Evolutionary conservation across 1,140 invertebrate genomes (phyloP).

Genomic region (Drosophila mauritiana): DNA sequence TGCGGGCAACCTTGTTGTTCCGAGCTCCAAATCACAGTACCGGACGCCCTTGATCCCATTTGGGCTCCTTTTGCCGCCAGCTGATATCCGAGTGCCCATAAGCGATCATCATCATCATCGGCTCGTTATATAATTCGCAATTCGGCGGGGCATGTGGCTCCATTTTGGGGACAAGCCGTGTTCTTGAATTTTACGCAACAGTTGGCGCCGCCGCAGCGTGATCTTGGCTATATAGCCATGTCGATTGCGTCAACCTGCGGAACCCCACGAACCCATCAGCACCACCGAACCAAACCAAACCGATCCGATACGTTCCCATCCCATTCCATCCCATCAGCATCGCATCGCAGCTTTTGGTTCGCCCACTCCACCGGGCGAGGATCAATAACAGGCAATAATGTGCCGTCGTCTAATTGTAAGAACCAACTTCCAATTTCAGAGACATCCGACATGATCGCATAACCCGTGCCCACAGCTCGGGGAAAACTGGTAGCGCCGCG

Average conservation of each 20-base stretch:
- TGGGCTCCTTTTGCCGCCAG: constrained; percentile 32
- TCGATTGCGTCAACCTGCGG: constrained; percentile 75
- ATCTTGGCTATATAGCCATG: constrained; percentile 51
- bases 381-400: constrained; percentile 67
- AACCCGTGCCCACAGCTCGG: constrained; percentile 21
- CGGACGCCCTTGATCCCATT: constrained; percentile 20
- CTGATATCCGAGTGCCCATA: constrained; percentile 24
- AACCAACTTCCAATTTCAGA: constrained; percentile 77
- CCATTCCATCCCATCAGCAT: not conserved
- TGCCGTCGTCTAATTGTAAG: constrained; percentile 65
- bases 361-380: constrained; percentile 61
- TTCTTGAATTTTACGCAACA: constrained; percentile 82
- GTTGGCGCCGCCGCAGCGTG: constrained; percentile 72
- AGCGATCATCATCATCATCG: not conserved
- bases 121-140: constrained; percentile 41
- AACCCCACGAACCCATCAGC: constrained; percentile 1
- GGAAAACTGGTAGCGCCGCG: not conserved
- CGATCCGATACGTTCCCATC: not conserved
- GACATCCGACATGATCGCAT: constrained; percentile 63
- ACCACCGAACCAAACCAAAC: not conserved
- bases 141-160: constrained; percentile 29
- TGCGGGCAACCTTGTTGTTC: not conserved
- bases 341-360: constrained; percentile 6
- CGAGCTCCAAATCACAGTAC: not conserved
- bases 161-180: constrained; percentile 45